These are phyloP conservation scores for Trididemnum miniatum DNA, from an alignment of 23 tunicate genomes.

Conservation along the genomic window DNA sequence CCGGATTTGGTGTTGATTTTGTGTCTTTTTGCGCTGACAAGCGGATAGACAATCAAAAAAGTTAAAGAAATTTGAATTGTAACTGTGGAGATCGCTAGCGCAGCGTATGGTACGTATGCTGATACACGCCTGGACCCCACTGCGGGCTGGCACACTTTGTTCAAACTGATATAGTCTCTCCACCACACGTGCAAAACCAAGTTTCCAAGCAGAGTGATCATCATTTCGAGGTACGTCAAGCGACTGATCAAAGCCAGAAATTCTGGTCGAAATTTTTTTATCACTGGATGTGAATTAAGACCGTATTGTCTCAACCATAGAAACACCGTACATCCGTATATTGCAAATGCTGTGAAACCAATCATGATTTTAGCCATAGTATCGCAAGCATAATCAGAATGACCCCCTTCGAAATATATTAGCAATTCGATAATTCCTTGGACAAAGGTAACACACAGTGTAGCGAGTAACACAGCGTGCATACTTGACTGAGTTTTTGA, in stretches of 20 bases:
- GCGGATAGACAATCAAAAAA: constrained; percentile 59
- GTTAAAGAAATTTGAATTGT: constrained; percentile 59
- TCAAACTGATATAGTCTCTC: constrained; percentile 47
- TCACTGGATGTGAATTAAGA: constrained; percentile 51
- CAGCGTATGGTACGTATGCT: constrained; percentile 40
- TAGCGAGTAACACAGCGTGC: constrained; percentile 15
- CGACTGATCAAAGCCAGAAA: constrained; percentile 38
- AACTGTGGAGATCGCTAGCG: constrained; percentile 47
- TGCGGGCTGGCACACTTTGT: constrained; percentile 30
- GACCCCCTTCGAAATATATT: constrained; percentile 20
- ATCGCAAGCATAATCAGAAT: constrained; percentile 54
- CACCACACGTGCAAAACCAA: constrained; percentile 63
- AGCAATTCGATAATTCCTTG: constrained; percentile 32
- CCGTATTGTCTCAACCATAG: constrained; percentile 69
- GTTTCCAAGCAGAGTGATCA: constrained; percentile 20
- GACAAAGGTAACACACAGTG: constrained; percentile 11
- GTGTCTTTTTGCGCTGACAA: constrained; percentile 19
- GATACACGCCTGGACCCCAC: constrained; percentile 2
- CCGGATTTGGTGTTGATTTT: not conserved
- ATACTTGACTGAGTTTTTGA: too few relatives aligned
- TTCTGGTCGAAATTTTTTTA: constrained; percentile 46
- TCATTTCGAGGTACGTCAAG: constrained; percentile 53
- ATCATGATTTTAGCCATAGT: constrained; percentile 50
- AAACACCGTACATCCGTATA: constrained; percentile 68
- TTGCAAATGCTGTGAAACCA: constrained; percentile 40